Conservation (phyloP, 1,140 invertebrate species). For the Procambarus virginalis region DNA sequence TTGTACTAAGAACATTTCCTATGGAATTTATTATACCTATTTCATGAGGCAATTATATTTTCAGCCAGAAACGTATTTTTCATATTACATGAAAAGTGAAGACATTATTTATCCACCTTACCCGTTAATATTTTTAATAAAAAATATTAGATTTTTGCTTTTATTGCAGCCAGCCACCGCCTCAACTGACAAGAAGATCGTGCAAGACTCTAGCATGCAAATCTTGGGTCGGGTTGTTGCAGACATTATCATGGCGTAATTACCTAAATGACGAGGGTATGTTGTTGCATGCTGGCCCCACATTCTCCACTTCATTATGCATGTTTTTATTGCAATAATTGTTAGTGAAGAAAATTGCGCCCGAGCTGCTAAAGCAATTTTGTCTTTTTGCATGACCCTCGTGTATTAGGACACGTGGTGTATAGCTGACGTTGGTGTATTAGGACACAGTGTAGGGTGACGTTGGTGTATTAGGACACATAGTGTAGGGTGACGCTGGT, state of each 20-base stretch:
- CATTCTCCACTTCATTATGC: conserved; percentile 17
- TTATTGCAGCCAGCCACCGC: background rate
- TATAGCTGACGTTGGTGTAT: too few relatives aligned
- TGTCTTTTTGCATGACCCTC: background rate
- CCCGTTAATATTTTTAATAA: too few relatives aligned
- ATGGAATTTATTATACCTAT: too few relatives aligned
- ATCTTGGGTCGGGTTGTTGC: background rate
- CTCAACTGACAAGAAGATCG: background rate
- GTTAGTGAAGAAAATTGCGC: conserved; percentile 23
- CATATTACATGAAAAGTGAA: too few relatives aligned
- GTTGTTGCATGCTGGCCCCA: conserved; percentile 1
- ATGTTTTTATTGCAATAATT: conserved; percentile 33
- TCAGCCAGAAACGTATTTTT: too few relatives aligned
- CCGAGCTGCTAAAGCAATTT: conserved; percentile 2
- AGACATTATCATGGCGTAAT: background rate
- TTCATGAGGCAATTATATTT: too few relatives aligned
- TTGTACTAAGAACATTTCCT: too few relatives aligned
- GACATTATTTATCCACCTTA: too few relatives aligned
- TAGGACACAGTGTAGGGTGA: too few relatives aligned
- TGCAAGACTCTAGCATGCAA: background rate
- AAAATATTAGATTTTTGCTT: background rate
- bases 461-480: too few relatives aligned
- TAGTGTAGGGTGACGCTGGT: too few relatives aligned
- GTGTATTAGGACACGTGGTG: background rate
- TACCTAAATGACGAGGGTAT: background rate